Evolutionary conservation across 2,113 vertebrate species (phyloP), one percentile per base, ranked within the genome.

Genomic region (Hystrix brachyura): DNA sequence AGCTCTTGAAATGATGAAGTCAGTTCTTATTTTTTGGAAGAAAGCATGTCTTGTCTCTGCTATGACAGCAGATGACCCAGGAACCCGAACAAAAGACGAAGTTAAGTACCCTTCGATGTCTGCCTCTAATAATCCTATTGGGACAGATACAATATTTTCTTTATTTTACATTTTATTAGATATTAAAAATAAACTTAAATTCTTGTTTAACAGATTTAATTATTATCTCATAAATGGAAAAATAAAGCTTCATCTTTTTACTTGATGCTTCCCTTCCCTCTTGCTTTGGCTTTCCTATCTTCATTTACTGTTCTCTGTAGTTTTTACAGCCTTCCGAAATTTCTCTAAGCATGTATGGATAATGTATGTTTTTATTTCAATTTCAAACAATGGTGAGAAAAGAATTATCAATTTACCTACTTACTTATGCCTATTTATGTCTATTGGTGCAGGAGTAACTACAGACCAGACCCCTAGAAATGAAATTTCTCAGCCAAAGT

Each of bases 311-410:
- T 46, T 60, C 32, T 15, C 4, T n/a, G 60, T 23, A 38, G 29
- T 48, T 69, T 59, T 34, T 85, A 15, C 10, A 82, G 8, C 0
- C 21, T 81, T 94, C 38, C 17, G 48, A 59, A 17, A 3, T 6
- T 83, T 82, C 93, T 90, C 76, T 81, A 23, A 95, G 65, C 29
- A 57, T 11, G 25, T 48, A 3, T 11, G 81, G 15, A 64, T 38
- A 76, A 76, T 15, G 43, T 71, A 4, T 0, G 23, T 46, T 18
- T 87, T 92, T 89, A 57, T 87, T 88, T 90, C 51, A 32, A 5
- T 90, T 87, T 65, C 15, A 81, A 95, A 79, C 48, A 91, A 34
- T 87, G 32, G 17, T 80, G 17, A 96, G 48, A 67, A 95, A 72
- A 65, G 29, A 1, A 78, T 69, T 78, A 19, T 93, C 15, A 57